Conservation (phyloP, 2,113 vertebrate species). For the Corvus cornix region DNA sequence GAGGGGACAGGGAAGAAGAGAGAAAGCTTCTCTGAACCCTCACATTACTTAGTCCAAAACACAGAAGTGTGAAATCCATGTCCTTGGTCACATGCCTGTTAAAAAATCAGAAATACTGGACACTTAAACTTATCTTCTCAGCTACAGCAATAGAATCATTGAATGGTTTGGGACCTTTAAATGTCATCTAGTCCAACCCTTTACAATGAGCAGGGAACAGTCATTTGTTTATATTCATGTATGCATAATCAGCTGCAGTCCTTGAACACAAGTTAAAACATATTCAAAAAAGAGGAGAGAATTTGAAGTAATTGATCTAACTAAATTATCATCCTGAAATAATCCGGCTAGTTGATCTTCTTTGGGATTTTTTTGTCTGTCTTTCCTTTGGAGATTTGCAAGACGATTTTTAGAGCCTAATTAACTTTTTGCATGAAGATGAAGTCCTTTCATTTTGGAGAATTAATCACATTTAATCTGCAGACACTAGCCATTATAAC, state of each 20-base stretch:
- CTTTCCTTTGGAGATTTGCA: not conserved
- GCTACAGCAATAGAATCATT: not conserved
- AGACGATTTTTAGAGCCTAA: conserved; percentile 16
- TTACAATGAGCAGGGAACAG: not conserved
- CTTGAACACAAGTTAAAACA: not conserved
- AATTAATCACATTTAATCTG: conserved; percentile 44
- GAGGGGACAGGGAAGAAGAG: not conserved
- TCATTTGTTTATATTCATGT: not conserved
- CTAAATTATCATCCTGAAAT: not conserved
- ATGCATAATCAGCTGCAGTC: not conserved
- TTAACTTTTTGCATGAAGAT: conserved; percentile 4
- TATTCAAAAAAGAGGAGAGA: not conserved
- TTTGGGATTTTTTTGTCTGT: not conserved
- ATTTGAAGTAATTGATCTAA: not conserved
- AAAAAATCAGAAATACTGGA: not conserved
- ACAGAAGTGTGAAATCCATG: not conserved
- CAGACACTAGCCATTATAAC: conserved; percentile 32
- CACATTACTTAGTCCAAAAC: not conserved
- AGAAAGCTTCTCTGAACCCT: not conserved
- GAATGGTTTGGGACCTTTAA: not conserved
- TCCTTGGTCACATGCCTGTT: not conserved
- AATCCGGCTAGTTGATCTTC: not conserved
- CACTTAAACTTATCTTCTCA: not conserved
- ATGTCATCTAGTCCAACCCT: not conserved
- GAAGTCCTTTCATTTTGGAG: conserved; percentile 40